Evolutionary conservation across 30 jellyfish, hydroid and myxozoan species (phyloP), one percentile per base, ranked within the genome.

Genomic region (Catostylus mosaicus): DNA sequence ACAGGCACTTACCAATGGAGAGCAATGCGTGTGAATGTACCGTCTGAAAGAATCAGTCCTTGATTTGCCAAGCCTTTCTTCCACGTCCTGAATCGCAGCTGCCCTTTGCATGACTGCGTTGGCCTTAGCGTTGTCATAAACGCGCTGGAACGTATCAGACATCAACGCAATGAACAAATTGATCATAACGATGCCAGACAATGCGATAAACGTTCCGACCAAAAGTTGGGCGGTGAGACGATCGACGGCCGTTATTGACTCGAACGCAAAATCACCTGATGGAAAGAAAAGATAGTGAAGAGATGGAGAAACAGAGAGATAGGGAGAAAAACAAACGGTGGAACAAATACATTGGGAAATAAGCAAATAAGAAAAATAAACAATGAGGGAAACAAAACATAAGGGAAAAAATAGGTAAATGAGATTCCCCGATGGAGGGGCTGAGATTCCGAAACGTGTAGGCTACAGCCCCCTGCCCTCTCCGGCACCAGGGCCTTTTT

Each of bases 71-170:
- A 93, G 68, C 22, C 78, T 34, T 3, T 50, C 74, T 62, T 93
- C 97, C 16, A 83, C 89, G 45, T 84, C 83, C 30, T 80, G 75
- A 26, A 93, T 83, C 24, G 95, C 90, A 27, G 54, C 78, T 9
- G 98, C 98, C 51, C 75, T 90, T 57, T 93, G 97, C 98, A 93
- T 87, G 56, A 93, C 87, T 18, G 96, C 97, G 69, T 93, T 93
- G 20, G 98, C 98, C 63, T 88, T 86, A 48, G 98, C 98, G 64
- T 93, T 93, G 82, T 93, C 98, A 60, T 93, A 88, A 51, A 93
- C 98, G 23, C 98, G 90, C 71, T 93, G 98, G 35, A 93, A 93
- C 18, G 98, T 93, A 63, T 93, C 98, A 1, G 98, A 93, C 98
- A 93, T 87, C 90, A 93, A 79, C 3, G 98, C 98, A 32, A 93